Conservation (phyloP, 2,797 vertebrate species). For the Allobates femoralis region DNA sequence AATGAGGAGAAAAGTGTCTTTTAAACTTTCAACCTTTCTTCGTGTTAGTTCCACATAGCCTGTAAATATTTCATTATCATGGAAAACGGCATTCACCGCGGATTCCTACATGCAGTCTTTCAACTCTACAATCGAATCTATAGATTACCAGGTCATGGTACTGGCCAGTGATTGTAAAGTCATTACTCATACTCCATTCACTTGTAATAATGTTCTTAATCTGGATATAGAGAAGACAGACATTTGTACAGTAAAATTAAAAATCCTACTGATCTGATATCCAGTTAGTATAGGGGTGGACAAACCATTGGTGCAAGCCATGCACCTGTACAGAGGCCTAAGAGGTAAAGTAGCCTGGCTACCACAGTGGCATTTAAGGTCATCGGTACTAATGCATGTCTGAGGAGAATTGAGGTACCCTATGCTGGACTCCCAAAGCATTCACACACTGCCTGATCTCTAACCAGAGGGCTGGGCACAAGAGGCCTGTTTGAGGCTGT, state of each 20-base stretch:
- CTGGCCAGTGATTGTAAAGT: background rate
- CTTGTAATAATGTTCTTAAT: background rate
- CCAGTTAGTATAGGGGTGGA: too few relatives aligned
- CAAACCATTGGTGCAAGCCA: too few relatives aligned
- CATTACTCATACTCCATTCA: slow-evolving; percentile 13
- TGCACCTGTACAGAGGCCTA: too few relatives aligned
- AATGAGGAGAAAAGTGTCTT: slow-evolving; percentile 79
- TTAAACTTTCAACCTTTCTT: slow-evolving; percentile 67
- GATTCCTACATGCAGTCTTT: slow-evolving; percentile 27
- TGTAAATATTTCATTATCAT: slow-evolving; percentile 67
- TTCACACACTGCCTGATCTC: too few relatives aligned
- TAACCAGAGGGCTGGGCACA: too few relatives aligned
- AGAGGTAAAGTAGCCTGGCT: too few relatives aligned
- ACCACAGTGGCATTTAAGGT: too few relatives aligned
- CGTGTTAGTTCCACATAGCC: slow-evolving; percentile 57
- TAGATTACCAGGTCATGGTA: background rate
- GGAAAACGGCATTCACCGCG: slow-evolving; percentile 46
- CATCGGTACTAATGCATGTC: too few relatives aligned
- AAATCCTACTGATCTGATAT: background rate
- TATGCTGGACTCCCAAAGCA: too few relatives aligned
- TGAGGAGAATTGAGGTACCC: too few relatives aligned
- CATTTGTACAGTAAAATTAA: background rate
- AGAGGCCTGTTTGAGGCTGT: too few relatives aligned
- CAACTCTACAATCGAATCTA: background rate
- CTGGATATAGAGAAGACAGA: background rate